Evolutionary conservation across 64 coral and sea anemone species (phyloP).

Genomic region (Stichodactyla mertensii): DNA sequence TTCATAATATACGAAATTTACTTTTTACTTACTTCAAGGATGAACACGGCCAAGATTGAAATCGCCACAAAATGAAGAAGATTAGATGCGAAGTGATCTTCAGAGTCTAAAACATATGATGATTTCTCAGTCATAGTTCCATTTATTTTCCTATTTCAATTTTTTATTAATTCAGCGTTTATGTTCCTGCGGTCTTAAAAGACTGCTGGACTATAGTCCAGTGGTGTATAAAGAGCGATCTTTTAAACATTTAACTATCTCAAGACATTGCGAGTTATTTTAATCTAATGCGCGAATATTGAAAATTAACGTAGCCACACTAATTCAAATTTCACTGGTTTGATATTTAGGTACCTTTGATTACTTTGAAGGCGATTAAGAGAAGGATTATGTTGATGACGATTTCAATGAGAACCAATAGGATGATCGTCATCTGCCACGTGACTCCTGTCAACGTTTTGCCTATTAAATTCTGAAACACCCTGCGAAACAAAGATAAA

Average conservation of each 20-base stretch:
- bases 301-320: too few relatives aligned
- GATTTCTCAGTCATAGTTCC: too few relatives aligned
- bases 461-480: conserved; percentile 55
- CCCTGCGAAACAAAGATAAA: conserved; percentile 9
- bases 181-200: too few relatives aligned
- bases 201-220: too few relatives aligned
- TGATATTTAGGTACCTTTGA: conserved; percentile 51
- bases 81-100: conserved; percentile 16
- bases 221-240: too few relatives aligned
- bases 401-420: conserved; percentile 76
- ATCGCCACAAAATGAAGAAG: conserved; percentile 35
- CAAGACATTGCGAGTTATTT: too few relatives aligned
- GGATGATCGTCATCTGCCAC: conserved; percentile 71
- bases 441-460: conserved; percentile 71
- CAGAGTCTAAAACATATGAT: conserved; percentile 20
- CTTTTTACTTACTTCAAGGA: conserved; percentile 29
- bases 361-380: conserved; percentile 57
- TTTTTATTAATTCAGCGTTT: too few relatives aligned
- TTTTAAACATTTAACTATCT: too few relatives aligned
- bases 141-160: too few relatives aligned
- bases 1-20: too few relatives aligned
- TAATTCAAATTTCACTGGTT: too few relatives aligned
- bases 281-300: too few relatives aligned
- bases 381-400: conserved; percentile 63
- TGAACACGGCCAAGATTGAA: conserved; percentile 25